Evolutionary conservation across 2,113 vertebrate genomes (phyloP), one percentile per base, ranked within the genome.

Genomic region (Paramormyrops kingsleyae): DNA sequence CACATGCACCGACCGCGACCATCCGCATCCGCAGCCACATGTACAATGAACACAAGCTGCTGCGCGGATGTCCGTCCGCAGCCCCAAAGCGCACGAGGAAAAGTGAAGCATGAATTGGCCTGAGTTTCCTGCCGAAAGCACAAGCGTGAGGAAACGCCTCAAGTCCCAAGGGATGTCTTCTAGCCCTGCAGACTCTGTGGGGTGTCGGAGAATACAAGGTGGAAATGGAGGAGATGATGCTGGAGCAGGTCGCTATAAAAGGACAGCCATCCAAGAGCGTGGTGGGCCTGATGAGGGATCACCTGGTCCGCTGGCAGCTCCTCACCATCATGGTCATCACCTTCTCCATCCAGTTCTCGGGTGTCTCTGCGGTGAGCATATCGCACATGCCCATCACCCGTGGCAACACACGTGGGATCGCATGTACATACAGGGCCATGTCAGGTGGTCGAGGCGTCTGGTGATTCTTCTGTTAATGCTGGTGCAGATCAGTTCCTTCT

Each of bases 191-290:
- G 92, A 93, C 49, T 87, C 92, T 97, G 86, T 97, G 96, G 96
- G 96, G 96, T 17, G 47, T 84, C 12, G 95, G 95, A 0, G 94
- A 96, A 13, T 96, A 95, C 88, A 93, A 94, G 13, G 39, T 93
- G 87, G 96, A 97, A 91, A 95, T 96, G 77, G 94, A 95, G 0
- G 97, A 99, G 92, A 96, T 98, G 95, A 52, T 95, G 91, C 91
- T 89, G 0, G 97, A 99, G 66, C 95, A 96, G 91, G 90, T 87
- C 0, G 94, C 95, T 12, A 93, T 95, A 10, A 91, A 92, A 86
- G 94, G 94, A 1, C 90, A 93, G 74, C 92, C 74, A 0, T 90
- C 91, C 0, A 95, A 94, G 92, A 95, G 91, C 39, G 90, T 93
- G 0, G 94, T 96, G 94, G 95, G 96, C 90, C 93, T 98, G 5